Percentiles rank a stretch among this genome's conserved stretches.
Evolutionary conservation across 2,888 invertebrate genomes (phyloP).

Genomic region (Choristoneura rosaceana): DNA sequence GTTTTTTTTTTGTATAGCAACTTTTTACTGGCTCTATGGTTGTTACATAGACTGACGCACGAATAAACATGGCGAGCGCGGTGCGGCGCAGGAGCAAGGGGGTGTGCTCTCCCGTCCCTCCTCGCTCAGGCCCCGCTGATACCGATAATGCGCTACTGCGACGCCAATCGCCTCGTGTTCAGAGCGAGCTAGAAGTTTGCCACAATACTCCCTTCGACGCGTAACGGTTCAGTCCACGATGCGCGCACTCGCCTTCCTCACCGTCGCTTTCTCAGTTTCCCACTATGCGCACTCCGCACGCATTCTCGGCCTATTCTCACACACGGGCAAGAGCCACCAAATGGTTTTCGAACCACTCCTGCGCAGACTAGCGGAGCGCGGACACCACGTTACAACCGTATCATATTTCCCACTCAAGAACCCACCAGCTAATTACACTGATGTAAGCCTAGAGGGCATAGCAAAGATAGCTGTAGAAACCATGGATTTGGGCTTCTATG

Average conservation of each 20-base stretch:
- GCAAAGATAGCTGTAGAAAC: constrained; percentile 66
- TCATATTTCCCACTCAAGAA: constrained; percentile 84
- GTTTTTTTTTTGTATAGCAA: too few species aligned
- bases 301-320: constrained; percentile 86
- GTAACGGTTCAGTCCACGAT: constrained; percentile 56
- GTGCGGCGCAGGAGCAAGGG: too few species aligned
- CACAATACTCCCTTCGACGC: constrained; percentile 49
- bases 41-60: too few species aligned
- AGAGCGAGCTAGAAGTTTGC: too few species aligned
- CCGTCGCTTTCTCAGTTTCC: constrained; percentile 54
- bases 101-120: too few species aligned
- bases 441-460: constrained; percentile 74
- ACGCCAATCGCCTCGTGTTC: too few species aligned
- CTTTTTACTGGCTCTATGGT: too few species aligned
- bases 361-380: constrained; percentile 81
- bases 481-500: constrained; percentile 63
- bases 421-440: constrained; percentile 76
- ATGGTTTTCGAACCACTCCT: constrained; percentile 86
- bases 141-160: too few species aligned
- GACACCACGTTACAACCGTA: constrained; percentile 86
- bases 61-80: too few species aligned
- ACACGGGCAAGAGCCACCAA: constrained; percentile 87
- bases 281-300: constrained; percentile 68
- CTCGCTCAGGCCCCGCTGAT: too few species aligned
- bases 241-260: constrained; percentile 55